A percentile compares a stretch with the other conserved stretches of the same genome.
phyloP scores from a whole-genome alignment of 2,113 vertebrate species.

The Pandion haliaetus region DNA sequence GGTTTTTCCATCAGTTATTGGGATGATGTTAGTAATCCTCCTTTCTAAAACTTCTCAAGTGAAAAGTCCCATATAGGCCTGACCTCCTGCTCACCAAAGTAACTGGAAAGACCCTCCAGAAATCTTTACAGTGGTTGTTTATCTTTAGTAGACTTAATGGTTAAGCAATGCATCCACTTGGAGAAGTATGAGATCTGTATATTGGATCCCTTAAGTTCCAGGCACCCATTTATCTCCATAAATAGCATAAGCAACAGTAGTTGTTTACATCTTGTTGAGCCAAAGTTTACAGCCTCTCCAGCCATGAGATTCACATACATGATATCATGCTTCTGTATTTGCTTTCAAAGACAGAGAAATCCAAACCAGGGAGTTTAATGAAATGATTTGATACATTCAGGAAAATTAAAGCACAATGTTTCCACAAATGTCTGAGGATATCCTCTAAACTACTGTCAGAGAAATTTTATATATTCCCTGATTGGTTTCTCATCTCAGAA shows the following conservation, averaged over 20 bases:
- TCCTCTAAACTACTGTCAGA: neutral
- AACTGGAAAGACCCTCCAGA: neutral
- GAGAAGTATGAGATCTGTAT: neutral
- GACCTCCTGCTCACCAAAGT: neutral
- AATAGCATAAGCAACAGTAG: neutral
- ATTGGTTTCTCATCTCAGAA: neutral
- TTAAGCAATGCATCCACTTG: neutral
- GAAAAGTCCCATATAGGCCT: neutral
- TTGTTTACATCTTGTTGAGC: constrained; percentile 30
- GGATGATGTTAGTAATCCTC: neutral
- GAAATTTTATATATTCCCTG: neutral
- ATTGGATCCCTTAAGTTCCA: neutral
- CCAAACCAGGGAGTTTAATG: neutral
- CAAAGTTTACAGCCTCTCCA: constrained; percentile 5
- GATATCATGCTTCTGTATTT: neutral
- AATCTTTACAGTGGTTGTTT: neutral
- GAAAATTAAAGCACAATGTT: neutral
- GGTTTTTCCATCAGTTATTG: neutral
- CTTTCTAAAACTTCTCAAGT: neutral
- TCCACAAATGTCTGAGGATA: neutral
- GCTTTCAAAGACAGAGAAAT: neutral
- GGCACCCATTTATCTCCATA: neutral
- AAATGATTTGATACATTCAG: neutral
- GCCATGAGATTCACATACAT: neutral
- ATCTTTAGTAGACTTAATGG: neutral